A percentile compares a stretch with the other conserved stretches of the same genome.
Conservation (phyloP, 2,888 invertebrate species). For the Shargacucullia verbasci region DNA sequence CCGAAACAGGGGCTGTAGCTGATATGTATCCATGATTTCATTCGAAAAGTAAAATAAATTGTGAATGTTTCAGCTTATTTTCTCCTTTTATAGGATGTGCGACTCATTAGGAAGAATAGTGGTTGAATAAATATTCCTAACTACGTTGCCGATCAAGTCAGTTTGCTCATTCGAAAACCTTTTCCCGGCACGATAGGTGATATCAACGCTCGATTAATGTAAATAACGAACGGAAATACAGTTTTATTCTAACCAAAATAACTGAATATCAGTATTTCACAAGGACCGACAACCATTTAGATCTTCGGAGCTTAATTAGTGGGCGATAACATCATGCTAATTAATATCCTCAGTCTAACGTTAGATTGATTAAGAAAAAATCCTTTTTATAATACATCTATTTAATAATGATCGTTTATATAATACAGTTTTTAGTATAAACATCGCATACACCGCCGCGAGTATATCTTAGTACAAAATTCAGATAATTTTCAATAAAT, state of each 20-base stretch:
- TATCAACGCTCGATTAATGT: constrained; percentile 20
- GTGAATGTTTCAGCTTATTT: constrained; percentile 5
- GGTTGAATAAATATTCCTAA: constrained; percentile 4
- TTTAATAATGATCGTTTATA: not conserved
- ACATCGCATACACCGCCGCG: not conserved
- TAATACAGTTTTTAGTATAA: not conserved
- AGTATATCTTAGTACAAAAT: constrained; percentile 23
- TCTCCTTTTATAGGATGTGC: not conserved
- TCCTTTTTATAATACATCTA: too few relatives aligned
- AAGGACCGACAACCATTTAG: too few relatives aligned
- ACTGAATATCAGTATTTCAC: too few relatives aligned
- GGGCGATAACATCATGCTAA: too few relatives aligned
- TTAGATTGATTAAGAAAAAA: too few relatives aligned
- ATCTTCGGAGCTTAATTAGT: too few relatives aligned
- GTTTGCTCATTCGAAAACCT: constrained; percentile 28
- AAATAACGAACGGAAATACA: constrained; percentile 22
- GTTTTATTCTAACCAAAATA: not conserved
- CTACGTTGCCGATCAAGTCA: constrained; percentile 12
- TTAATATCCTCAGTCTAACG: too few relatives aligned
- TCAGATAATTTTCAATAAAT: constrained; percentile 44
- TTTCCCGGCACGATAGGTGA: constrained; percentile 31
- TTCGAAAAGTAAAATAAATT: constrained; percentile 7
- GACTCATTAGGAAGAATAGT: not conserved
- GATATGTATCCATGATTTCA: too few relatives aligned
- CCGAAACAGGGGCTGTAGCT: too few relatives aligned